Evolutionary conservation across 2,797 vertebrate species (phyloP).

Genomic region (Betta splendens): DNA sequence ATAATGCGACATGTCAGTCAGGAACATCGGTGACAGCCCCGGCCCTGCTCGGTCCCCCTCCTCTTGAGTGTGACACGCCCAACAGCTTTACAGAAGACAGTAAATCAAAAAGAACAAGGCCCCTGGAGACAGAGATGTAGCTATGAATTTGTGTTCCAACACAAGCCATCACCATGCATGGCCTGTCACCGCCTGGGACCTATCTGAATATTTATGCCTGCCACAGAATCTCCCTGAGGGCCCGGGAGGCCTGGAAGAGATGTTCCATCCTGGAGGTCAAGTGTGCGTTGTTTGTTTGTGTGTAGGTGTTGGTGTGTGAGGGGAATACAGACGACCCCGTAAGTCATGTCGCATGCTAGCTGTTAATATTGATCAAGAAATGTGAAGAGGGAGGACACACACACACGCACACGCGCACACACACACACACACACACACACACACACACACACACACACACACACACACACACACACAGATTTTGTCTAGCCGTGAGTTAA

Average conservation of each 20-base stretch:
- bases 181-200: conserved; percentile 42
- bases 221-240: conserved; percentile 56
- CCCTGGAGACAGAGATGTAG: conserved; percentile 39
- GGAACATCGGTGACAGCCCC: conserved; percentile 8
- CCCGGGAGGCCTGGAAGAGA: conserved; percentile 33
- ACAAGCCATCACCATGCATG: conserved; percentile 53
- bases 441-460: neutral
- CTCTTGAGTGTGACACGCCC: neutral
- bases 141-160: conserved; percentile 53
- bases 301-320: conserved; percentile 23
- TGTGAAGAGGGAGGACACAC: conserved; percentile 17
- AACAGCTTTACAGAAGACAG: conserved; percentile 33
- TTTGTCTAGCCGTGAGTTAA: neutral
- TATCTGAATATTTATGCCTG: conserved; percentile 65
- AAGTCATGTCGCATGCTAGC: conserved; percentile 52
- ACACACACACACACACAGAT: neutral
- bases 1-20: conserved; percentile 28
- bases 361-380: conserved; percentile 62
- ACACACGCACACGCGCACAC: no score
- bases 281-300: conserved; percentile 27
- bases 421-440: neutral
- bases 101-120: conserved; percentile 41
- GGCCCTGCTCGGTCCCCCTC: conserved; percentile 8
- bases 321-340: conserved; percentile 32
- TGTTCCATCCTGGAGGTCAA: conserved; percentile 54